phyloP scores from a whole-genome alignment of 2,888 invertebrate species.

The Cepaea hortensis region DNA sequence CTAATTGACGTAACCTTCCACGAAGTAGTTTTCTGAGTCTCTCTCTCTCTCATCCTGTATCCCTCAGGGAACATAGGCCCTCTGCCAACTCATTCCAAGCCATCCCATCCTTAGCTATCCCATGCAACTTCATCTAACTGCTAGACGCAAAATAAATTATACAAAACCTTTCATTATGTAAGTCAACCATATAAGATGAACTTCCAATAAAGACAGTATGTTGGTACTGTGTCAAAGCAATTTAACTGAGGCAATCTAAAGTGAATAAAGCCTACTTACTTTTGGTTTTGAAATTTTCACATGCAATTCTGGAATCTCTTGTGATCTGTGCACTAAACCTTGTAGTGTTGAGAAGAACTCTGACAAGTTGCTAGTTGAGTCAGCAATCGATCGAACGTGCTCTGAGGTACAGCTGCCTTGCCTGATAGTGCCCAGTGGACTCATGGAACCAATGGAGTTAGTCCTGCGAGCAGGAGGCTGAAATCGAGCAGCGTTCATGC shows the following conservation, averaged over 20 bases:
- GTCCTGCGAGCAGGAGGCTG: constrained; percentile 47
- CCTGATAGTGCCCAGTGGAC: constrained; percentile 30
- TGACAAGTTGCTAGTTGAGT: constrained; percentile 58
- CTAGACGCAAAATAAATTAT: no score
- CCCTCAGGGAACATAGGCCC: no score
- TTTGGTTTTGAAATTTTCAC: constrained; percentile 55
- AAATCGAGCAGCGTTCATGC: constrained; percentile 45
- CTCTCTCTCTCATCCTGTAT: no score
- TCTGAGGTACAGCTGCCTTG: constrained; percentile 35
- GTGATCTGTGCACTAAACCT: constrained; percentile 52
- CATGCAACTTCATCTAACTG: no score
- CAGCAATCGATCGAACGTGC: constrained; percentile 53
- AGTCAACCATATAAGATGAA: no score
- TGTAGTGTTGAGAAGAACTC: constrained; percentile 58
- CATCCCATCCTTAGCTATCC: no score
- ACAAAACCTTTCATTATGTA: no score
- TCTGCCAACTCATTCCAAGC: no score
- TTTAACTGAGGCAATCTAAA: background rate
- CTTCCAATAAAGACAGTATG: no score
- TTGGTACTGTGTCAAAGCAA: no score
- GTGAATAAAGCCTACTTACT: constrained; percentile 19
- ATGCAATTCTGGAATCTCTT: constrained; percentile 54
- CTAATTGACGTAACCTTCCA: no score
- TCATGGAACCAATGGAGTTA: constrained; percentile 33
- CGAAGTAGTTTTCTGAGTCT: no score